Conservation (phyloP, 2,113 vertebrate genomes). For the Psettodes erumei region DNA sequence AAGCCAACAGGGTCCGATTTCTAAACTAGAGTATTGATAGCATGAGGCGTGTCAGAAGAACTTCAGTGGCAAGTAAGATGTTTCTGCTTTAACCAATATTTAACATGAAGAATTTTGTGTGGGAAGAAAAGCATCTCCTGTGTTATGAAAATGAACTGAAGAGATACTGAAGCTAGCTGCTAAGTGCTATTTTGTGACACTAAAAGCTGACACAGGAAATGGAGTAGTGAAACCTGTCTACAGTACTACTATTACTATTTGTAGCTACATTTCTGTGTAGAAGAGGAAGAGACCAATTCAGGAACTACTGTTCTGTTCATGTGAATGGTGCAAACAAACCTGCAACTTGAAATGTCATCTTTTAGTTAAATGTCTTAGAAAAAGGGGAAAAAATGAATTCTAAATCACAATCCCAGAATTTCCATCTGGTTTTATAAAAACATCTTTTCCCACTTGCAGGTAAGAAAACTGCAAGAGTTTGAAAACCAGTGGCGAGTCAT, state of each 20-base stretch:
- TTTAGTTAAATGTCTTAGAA: no score
- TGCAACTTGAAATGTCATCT: not conserved
- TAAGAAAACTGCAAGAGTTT: not conserved
- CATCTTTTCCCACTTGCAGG: not conserved
- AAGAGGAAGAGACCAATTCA: slow-evolving; percentile 43
- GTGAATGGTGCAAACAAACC: slow-evolving; percentile 16
- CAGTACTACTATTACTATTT: not conserved
- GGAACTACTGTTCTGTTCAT: slow-evolving; percentile 20
- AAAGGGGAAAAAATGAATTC: no score
- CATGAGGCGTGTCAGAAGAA: not conserved
- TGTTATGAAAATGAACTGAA: no score
- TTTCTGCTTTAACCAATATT: not conserved
- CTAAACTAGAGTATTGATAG: not conserved
- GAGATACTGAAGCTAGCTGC: not conserved
- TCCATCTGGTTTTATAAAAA: not conserved
- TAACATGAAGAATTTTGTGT: not conserved
- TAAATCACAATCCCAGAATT: no score
- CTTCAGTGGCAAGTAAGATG: not conserved
- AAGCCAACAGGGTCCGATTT: no score
- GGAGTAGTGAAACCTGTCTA: not conserved
- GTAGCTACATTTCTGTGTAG: not conserved
- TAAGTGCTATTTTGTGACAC: not conserved
- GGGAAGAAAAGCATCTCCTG: not conserved
- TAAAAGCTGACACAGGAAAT: not conserved
- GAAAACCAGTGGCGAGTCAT: slow-evolving; percentile 1